Evolutionary conservation across 2,888 invertebrate species (phyloP), one percentile per base, ranked within the genome.

Genomic region (Colletes collaris): DNA sequence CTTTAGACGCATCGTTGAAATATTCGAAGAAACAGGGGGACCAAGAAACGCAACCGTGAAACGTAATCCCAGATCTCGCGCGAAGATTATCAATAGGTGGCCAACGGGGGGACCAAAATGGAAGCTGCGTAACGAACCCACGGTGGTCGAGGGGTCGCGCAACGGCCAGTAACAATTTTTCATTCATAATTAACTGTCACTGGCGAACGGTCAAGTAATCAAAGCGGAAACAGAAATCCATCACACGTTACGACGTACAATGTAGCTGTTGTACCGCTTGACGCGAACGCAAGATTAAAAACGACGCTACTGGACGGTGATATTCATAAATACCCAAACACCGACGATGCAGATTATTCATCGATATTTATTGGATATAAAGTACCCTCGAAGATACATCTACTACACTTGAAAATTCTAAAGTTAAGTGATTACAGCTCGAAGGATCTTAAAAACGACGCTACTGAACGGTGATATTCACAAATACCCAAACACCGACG

Each of bases 101-200:
- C 79, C 66, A 66, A 60, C 65, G 50, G 52, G 13, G 49, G 60
- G 59, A 49, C 65, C 65, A 60, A 79, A 79, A 72, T 67, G 66
- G 66, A 79, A 50, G 50, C 64, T 37, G 49, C 55, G 69, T 65
- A 73, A 68, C 66, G 53, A 68, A 27, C 16, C 8, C 6, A 19
- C n/a, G 0, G 56, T 27, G 52, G 6, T 10, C 10, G 50, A 66
- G 50, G 82, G 83, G 70, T 74, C 64, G n/a, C 58, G 5, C n/a
- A n/a, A 35, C 46, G 35, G 56, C 10, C 55, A 40, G 50, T 40
- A 52, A 16, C 81, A 44, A 86, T 86, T 86, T 86, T 86, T 87
- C 88, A 87, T 56, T 52, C 69, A 44, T 87, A 87, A 86, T 87
- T 84, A 87, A 79, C 84, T 81, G 84, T 86, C 87, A 76, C 65